phyloP scores from a whole-genome alignment of 2,888 invertebrate genomes.

The Ophioninae sp. region DNA sequence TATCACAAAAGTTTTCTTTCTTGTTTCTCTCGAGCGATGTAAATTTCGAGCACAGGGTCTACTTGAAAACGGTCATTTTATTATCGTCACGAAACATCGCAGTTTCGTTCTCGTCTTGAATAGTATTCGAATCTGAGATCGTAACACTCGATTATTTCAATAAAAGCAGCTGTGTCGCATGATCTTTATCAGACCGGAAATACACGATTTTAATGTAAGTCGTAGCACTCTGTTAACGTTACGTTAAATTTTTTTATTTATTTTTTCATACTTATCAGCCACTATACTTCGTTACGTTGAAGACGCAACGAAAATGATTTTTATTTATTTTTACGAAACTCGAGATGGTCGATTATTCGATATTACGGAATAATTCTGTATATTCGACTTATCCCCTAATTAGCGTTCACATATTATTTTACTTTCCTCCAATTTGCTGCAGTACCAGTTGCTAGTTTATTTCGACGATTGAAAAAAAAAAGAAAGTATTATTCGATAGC shows the following conservation, averaged over 20 bases:
- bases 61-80: background rate
- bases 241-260: no score
- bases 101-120: background rate
- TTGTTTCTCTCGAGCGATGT: background rate
- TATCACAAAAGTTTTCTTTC: background rate
- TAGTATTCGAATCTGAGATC: background rate
- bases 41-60: background rate
- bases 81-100: background rate
- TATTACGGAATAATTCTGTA: no score
- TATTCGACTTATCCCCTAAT: background rate
- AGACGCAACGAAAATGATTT: no score
- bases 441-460: background rate
- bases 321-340: no score
- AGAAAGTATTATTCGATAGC: background rate
- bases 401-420: background rate
- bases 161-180: background rate
- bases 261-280: background rate
- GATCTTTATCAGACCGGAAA: no score
- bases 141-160: background rate
- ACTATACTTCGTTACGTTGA: background rate
- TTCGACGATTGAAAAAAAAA: background rate
- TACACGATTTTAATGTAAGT: no score
- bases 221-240: no score
- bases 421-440: background rate
- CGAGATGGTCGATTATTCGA: no score